Conservation (phyloP, 2,797 vertebrate genomes). For the Schizopygopsis pylzovi region DNA sequence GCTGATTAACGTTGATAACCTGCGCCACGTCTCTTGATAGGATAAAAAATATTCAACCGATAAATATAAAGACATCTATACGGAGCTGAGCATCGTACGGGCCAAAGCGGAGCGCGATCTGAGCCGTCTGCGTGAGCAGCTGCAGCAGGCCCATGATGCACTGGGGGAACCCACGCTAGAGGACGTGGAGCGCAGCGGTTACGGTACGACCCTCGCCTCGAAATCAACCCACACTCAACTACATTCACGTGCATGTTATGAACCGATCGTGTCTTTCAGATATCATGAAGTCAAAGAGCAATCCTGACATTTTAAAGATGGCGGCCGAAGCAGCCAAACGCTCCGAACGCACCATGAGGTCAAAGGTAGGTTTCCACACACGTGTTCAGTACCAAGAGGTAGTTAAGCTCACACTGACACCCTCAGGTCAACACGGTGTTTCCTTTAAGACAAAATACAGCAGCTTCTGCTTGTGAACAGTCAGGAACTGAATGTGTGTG, state of each 20-base stretch:
- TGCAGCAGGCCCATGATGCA: constrained; percentile 83
- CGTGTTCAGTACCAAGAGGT: neutral
- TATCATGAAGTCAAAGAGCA: constrained; percentile 88
- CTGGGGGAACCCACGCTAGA: constrained; percentile 79
- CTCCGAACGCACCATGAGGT: constrained; percentile 82
- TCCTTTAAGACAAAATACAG: constrained; percentile 46
- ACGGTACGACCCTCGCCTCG: constrained; percentile 69
- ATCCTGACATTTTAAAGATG: constrained; percentile 87
- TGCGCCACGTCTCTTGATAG: constrained; percentile 57
- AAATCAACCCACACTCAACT: neutral
- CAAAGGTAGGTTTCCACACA: constrained; percentile 75
- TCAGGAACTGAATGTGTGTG: constrained; percentile 21
- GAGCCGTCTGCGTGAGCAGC: constrained; percentile 80
- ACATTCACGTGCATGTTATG: neutral
- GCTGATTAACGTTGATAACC: neutral
- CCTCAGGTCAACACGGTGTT: constrained; percentile 61
- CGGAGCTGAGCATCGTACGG: constrained; percentile 85
- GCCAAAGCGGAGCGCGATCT: constrained; percentile 84
- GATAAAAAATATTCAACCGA: constrained; percentile 86
- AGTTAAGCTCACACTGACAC: constrained; percentile 61
- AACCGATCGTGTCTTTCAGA: constrained; percentile 64
- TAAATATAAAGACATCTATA: constrained; percentile 89
- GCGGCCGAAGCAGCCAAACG: constrained; percentile 84
- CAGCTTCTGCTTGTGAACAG: neutral
- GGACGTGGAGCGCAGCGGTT: constrained; percentile 78